Evolutionary conservation across 2,888 invertebrate genomes (phyloP).

Genomic region (Hemicrepidius hirtus): DNA sequence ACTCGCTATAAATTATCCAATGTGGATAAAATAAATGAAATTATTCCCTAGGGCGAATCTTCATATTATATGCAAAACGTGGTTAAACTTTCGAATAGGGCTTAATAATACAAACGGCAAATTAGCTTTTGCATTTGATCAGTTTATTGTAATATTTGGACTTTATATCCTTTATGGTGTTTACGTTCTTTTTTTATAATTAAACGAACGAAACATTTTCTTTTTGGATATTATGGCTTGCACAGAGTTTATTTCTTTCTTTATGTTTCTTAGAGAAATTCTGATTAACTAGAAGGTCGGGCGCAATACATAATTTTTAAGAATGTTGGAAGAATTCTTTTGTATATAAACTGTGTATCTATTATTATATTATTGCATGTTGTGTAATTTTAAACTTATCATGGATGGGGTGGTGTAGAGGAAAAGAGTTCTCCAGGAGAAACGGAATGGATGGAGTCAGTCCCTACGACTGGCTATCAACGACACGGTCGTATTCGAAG

Average conservation of each 20-base stretch:
- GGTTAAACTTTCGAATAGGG: no score
- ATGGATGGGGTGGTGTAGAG: slow-evolving; percentile 27
- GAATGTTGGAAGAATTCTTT: not conserved
- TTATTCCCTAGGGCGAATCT: no score
- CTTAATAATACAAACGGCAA: no score
- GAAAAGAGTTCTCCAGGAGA: slow-evolving; percentile 19
- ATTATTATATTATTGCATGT: slow-evolving; percentile 17
- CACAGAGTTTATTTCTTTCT: not conserved
- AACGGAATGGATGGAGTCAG: slow-evolving; percentile 28
- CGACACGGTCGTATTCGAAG: slow-evolving; percentile 40
- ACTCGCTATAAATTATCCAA: no score
- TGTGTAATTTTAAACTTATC: slow-evolving; percentile 3
- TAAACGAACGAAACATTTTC: no score
- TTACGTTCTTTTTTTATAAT: not conserved
- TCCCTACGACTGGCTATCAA: not conserved
- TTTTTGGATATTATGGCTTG: no score
- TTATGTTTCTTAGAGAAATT: not conserved
- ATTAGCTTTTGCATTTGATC: not conserved
- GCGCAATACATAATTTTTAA: slow-evolving; percentile 2
- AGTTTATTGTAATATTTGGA: slow-evolving; percentile 36
- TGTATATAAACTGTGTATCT: slow-evolving; percentile 16
- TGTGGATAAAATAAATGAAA: no score
- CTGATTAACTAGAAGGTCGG: slow-evolving; percentile 16
- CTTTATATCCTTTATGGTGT: slow-evolving; percentile 43
- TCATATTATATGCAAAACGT: no score